A percentile compares a stretch with the other conserved stretches of the same genome.
Conservation (phyloP, 2,797 vertebrate species). For the Falco concolor region DNA sequence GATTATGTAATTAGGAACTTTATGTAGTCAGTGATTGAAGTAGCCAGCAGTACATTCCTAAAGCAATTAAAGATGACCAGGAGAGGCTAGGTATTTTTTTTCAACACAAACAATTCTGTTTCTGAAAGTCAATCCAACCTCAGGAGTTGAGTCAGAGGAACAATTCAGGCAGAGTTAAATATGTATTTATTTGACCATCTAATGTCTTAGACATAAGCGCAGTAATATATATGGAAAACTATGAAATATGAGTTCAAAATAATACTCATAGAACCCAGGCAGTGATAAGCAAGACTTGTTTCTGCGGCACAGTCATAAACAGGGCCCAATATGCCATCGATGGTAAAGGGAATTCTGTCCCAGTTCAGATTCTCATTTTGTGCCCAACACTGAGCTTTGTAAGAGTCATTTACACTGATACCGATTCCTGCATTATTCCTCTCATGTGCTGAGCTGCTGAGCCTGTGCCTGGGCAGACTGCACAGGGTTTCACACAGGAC, state of each 20-base stretch:
- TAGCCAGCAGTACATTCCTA: background rate
- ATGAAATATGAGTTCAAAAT: background rate
- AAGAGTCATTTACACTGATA: background rate
- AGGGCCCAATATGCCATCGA: fast-evolving
- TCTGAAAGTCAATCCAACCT: background rate
- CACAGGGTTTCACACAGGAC: background rate
- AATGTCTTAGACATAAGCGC: background rate
- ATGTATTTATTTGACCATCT: background rate
- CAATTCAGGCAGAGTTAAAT: background rate
- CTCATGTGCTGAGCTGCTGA: background rate
- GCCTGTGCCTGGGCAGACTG: background rate
- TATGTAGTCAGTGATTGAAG: background rate
- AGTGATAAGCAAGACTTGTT: background rate
- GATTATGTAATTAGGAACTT: background rate
- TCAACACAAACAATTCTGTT: background rate
- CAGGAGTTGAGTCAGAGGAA: background rate
- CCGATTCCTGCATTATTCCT: background rate
- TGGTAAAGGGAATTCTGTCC: background rate
- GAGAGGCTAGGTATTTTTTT: background rate
- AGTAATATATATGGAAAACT: background rate
- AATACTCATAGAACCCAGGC: background rate
- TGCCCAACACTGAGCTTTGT: background rate
- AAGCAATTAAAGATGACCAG: background rate
- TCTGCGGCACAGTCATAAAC: background rate
- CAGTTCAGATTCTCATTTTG: background rate